phyloP scores from a whole-genome alignment of 2,797 vertebrate genomes.

The Etheostoma perlongum region DNA sequence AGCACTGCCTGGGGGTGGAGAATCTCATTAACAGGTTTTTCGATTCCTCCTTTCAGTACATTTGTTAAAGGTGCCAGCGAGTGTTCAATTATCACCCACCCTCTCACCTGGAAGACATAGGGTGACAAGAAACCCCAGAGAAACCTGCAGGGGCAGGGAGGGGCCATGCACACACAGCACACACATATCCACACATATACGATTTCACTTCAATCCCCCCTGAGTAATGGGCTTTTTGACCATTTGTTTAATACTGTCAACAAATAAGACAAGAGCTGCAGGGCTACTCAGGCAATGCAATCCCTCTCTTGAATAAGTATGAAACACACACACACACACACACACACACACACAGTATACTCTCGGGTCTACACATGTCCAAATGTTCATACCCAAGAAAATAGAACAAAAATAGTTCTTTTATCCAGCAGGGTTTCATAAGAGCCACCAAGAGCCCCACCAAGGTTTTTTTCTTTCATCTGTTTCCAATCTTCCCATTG shows the following conservation, averaged over 20 bases:
- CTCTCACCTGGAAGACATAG: constrained; percentile 82
- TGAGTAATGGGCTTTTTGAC: constrained; percentile 76
- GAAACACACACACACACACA: constrained; percentile 40
- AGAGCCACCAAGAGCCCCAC: constrained; percentile 54
- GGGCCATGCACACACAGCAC: constrained; percentile 40
- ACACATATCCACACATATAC: constrained; percentile 26
- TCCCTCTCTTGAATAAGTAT: constrained; percentile 56
- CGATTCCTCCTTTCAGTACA: constrained; percentile 84
- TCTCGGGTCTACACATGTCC: constrained; percentile 52
- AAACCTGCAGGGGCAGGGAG: constrained; percentile 68
- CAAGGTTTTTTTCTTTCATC: constrained; percentile 75
- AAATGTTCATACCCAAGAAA: constrained; percentile 26
- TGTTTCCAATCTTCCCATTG: constrained; percentile 75
- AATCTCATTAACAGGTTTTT: constrained; percentile 88
- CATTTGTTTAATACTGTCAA: constrained; percentile 81
- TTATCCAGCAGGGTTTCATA: constrained; percentile 63
- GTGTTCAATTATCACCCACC: constrained; percentile 84
- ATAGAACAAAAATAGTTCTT: constrained; percentile 31
- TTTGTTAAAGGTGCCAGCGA: constrained; percentile 83
- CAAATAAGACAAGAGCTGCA: constrained; percentile 74
- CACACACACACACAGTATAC: background rate
- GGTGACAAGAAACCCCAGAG: constrained; percentile 77
- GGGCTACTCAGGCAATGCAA: constrained; percentile 64
- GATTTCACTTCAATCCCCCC: constrained; percentile 57
- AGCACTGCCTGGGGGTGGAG: constrained; percentile 73